phyloP scores from a whole-genome alignment of 2,888 invertebrate genomes.

The Rhagonycha lutea region DNA sequence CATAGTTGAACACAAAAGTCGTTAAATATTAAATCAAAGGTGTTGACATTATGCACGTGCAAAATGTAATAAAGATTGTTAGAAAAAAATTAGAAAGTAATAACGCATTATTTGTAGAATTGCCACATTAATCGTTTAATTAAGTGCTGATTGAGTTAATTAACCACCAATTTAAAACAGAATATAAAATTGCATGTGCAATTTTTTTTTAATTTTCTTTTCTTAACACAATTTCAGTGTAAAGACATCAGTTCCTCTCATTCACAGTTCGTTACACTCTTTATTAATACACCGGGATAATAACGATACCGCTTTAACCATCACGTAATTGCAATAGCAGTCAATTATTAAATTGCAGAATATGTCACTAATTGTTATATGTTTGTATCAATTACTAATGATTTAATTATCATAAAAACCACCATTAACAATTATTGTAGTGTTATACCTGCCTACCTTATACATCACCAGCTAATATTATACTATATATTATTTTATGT shows the following conservation, averaged over 20 bases:
- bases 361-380: slow-evolving; percentile 8
- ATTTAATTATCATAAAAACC: slow-evolving; percentile 13
- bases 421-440: slow-evolving; percentile 2
- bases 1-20: slow-evolving; percentile 5
- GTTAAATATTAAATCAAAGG: slow-evolving; percentile 13
- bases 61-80: slow-evolving; percentile 10
- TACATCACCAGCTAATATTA: not conserved
- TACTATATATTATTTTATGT: too few relatives aligned
- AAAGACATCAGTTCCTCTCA: not conserved
- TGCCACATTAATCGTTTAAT: slow-evolving; percentile 19
- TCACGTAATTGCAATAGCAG: slow-evolving; percentile 10
- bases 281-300: slow-evolving; percentile 5
- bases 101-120: slow-evolving; percentile 12
- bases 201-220: slow-evolving; percentile 1
- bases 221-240: not conserved
- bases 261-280: slow-evolving; percentile 25
- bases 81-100: slow-evolving; percentile 11
- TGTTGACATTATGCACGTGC: slow-evolving; percentile 15
- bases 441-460: too few relatives aligned
- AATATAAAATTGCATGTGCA: slow-evolving; percentile 16
- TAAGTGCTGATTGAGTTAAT: slow-evolving; percentile 24
- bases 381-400: slow-evolving; percentile 14
- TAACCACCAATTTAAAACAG: slow-evolving; percentile 16
- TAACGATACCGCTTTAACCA: slow-evolving; percentile 12
- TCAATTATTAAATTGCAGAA: slow-evolving; percentile 7